Conservation (phyloP, 1,140 invertebrate species). For the Zaprionus ghesquierei region DNA sequence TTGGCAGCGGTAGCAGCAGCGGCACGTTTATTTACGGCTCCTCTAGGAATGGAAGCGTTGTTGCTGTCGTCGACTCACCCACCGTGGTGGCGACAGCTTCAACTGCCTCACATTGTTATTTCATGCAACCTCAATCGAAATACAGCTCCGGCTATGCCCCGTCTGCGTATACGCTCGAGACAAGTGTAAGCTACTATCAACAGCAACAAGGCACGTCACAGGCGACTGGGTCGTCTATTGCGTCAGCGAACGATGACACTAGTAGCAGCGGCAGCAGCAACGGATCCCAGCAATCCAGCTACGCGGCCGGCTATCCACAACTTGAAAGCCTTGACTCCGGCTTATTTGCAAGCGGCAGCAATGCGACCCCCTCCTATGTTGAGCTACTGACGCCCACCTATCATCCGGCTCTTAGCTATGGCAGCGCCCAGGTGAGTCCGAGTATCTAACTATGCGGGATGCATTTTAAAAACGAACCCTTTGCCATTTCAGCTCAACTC, state of each 20-base stretch:
- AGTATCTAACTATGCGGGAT: background rate
- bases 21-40: constrained; percentile 38
- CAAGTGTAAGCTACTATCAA: constrained; percentile 69
- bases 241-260: constrained; percentile 6
- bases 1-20: constrained; percentile 14
- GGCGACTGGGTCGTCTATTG: constrained; percentile 4
- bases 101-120: constrained; percentile 51
- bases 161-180: constrained; percentile 69
- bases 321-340: constrained; percentile 67
- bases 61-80: background rate
- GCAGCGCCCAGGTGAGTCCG: constrained; percentile 55
- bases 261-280: background rate
- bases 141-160: constrained; percentile 80
- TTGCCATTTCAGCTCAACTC: constrained; percentile 45
- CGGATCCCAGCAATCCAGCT: constrained; percentile 21
- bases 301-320: constrained; percentile 49
- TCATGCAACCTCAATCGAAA: constrained; percentile 78
- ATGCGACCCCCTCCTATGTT: constrained; percentile 71
- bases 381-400: constrained; percentile 57
- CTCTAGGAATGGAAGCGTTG: constrained; percentile 18
- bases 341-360: constrained; percentile 58
- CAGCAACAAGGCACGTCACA: constrained; percentile 52
- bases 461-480: background rate
- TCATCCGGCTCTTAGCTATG: constrained; percentile 61
- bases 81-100: constrained; percentile 21